phyloP scores from a whole-genome alignment of 2,113 vertebrate genomes.

The Oreocharis arfaki region DNA sequence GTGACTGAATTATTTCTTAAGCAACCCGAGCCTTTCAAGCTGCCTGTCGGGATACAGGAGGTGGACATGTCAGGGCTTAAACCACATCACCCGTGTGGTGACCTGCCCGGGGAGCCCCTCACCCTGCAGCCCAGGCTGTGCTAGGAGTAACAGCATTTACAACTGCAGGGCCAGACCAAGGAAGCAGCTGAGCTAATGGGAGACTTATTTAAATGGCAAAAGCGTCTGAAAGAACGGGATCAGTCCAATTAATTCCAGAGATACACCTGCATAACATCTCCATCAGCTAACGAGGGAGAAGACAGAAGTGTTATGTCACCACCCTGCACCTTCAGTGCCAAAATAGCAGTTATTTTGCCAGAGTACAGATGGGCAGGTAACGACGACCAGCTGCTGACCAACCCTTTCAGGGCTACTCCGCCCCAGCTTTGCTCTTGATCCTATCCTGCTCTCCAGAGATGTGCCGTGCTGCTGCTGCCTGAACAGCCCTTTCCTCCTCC shows the following conservation, averaged over 20 bases:
- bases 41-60: background rate
- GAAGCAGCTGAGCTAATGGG: background rate
- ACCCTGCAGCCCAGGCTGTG: fast-evolving
- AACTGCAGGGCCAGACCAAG: background rate
- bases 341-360: background rate
- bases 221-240: background rate
- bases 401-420: background rate
- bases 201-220: background rate
- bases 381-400: background rate
- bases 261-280: background rate
- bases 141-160: background rate
- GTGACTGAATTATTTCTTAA: background rate
- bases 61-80: background rate
- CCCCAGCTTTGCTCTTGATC: background rate
- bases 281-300: background rate
- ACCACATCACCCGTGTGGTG: fast-evolving
- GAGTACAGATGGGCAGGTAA: background rate
- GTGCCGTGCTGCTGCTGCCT: background rate
- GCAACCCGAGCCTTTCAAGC: background rate
- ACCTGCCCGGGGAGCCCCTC: background rate
- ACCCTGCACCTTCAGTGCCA: background rate
- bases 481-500: background rate
- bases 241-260: background rate
- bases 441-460: background rate
- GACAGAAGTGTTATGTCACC: background rate